These are phyloP conservation scores for Protobothrops mucrosquamatus DNA, from an alignment of 2,113 vertebrate genomes.

Conservation along the genomic window DNA sequence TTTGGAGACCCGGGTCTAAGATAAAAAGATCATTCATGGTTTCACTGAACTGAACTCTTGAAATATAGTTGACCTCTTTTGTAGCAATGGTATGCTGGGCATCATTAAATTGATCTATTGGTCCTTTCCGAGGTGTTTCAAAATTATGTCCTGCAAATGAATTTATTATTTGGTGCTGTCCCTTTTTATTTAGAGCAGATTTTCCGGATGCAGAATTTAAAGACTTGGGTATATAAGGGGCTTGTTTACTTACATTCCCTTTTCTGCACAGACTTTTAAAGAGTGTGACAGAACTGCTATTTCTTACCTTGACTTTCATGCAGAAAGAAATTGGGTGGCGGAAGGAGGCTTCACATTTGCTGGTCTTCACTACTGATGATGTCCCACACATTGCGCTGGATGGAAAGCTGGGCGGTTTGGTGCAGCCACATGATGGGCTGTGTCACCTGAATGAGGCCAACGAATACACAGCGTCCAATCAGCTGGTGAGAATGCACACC, in stretches of 20 bases:
- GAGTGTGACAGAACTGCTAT: neutral
- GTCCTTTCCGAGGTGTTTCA: neutral
- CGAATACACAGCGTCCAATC: constrained; percentile 86
- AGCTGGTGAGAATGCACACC: constrained; percentile 78
- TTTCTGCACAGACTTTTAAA: neutral
- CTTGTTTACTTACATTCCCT: neutral
- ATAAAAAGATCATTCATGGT: neutral
- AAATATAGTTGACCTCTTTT: neutral
- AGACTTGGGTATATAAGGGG: neutral
- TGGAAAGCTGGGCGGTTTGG: constrained; percentile 89
- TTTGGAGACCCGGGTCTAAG: neutral
- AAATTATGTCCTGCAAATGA: neutral
- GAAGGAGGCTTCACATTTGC: constrained; percentile 90
- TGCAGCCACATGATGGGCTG: constrained; percentile 90
- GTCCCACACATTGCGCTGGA: constrained; percentile 95
- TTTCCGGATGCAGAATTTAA: neutral
- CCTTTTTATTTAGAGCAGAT: neutral
- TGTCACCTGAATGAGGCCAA: constrained; percentile 89
- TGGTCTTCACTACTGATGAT: constrained; percentile 93
- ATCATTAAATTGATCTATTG: neutral
- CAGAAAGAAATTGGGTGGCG: constrained; percentile 95
- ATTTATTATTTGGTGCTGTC: neutral
- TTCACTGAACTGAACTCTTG: neutral
- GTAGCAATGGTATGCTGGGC: neutral
- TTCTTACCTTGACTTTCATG: neutral